Conservation (phyloP, 2,113 vertebrate species). For the Onychostruthus taczanowskii region DNA sequence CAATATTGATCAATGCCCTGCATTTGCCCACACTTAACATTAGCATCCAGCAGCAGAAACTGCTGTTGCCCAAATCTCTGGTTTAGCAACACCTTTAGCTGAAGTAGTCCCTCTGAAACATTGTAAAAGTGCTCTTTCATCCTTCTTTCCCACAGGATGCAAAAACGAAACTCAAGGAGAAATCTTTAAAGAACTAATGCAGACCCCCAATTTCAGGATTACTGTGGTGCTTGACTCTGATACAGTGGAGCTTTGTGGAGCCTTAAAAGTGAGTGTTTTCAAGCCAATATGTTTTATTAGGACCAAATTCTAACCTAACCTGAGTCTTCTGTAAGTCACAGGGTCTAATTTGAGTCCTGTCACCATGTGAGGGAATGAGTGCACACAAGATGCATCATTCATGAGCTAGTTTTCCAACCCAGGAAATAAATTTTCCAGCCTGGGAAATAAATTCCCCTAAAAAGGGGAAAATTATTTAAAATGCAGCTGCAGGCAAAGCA, state of each 20-base stretch:
- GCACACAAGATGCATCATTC: not conserved
- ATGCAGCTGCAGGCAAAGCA: not conserved
- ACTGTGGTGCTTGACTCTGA: constrained; percentile 79
- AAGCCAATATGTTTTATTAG: not conserved
- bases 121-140: not conserved
- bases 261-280: constrained; percentile 78
- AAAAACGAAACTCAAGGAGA: constrained; percentile 73
- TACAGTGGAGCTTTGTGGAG: constrained; percentile 86
- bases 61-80: not conserved
- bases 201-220: constrained; percentile 85
- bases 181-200: constrained; percentile 84
- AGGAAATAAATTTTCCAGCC: not conserved
- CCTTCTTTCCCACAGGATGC: constrained; percentile 71
- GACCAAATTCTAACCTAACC: not conserved
- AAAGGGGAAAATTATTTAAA: not conserved
- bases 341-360: not conserved
- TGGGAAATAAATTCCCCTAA: not conserved
- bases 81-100: not conserved
- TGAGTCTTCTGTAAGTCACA: not conserved
- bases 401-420: not conserved
- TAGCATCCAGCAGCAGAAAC: not conserved
- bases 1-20: not conserved
- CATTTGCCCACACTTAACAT: not conserved
- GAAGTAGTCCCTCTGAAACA: not conserved
- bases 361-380: not conserved